Evolutionary conservation across 1,140 invertebrate species (phyloP).

Genomic region (Condylostylus longicornis): DNA sequence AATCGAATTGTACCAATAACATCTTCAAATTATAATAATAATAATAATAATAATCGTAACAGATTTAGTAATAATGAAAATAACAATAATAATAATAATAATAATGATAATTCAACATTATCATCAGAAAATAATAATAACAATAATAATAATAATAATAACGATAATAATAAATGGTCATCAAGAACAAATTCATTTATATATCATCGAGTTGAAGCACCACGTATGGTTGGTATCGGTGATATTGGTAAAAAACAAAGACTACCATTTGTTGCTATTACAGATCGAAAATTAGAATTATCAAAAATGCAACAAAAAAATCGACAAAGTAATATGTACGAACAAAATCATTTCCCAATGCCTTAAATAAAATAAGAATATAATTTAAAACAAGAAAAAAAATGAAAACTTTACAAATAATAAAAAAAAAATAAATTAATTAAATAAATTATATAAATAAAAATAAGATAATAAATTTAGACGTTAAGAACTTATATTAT

Average conservation of each 20-base stretch:
- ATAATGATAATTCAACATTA: no score
- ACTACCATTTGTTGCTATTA: slow-evolving; percentile 27
- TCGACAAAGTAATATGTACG: slow-evolving; percentile 17
- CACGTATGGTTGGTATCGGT: slow-evolving; percentile 10
- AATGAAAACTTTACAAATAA: neutral
- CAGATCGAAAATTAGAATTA: slow-evolving; percentile 22
- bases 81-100: no score
- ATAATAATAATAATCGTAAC: no score
- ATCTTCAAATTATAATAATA: no score
- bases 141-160: neutral
- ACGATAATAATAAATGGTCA: slow-evolving; percentile 5
- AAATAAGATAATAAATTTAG: neutral
- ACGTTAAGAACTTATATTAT: no score
- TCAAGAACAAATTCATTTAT: slow-evolving; percentile 17
- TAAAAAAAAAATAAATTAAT: neutral
- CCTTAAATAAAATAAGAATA: slow-evolving; percentile 26
- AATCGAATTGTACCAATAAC: no score
- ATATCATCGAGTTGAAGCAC: slow-evolving; percentile 23
- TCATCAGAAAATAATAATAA: no score
- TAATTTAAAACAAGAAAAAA: neutral
- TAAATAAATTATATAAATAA: neutral
- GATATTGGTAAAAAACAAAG: slow-evolving; percentile 17
- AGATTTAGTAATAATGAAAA: no score
- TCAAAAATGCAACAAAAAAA: slow-evolving; percentile 13
- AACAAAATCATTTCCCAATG: slow-evolving; percentile 30